Percentiles rank a stretch among this genome's conserved stretches.
Evolutionary conservation across 1,140 invertebrate species (phyloP).

Genomic region (Drosophila auraria): DNA sequence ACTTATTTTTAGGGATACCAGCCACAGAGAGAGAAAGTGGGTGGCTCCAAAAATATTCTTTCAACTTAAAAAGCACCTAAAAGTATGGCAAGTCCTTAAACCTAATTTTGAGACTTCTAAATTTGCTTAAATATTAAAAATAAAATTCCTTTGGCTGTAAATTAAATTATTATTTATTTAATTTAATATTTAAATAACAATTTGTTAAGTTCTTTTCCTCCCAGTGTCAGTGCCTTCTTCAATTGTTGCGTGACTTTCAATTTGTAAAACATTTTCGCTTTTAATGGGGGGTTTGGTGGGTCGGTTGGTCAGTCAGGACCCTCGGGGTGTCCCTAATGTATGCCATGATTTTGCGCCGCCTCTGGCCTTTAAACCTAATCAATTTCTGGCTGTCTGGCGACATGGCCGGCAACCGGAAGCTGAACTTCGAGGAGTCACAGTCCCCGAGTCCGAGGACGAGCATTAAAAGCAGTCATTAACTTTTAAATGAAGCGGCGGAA

Average conservation of each 20-base stretch:
- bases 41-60: neutral
- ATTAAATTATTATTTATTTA: neutral
- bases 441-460: neutral
- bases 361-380: constrained; percentile 67
- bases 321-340: constrained; percentile 56
- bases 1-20: constrained; percentile 3
- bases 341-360: constrained; percentile 64
- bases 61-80: too few species aligned
- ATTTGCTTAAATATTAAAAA: neutral
- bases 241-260: constrained; percentile 83
- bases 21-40: neutral
- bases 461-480: constrained; percentile 83
- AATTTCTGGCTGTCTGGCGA: constrained; percentile 75
- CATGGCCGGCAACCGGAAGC: constrained; percentile 56
- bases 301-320: neutral
- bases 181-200: too few species aligned
- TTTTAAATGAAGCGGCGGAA: constrained; percentile 83
- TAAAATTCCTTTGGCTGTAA: neutral
- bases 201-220: neutral
- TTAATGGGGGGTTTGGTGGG: constrained; percentile 33
- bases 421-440: constrained; percentile 33
- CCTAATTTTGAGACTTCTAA: too few species aligned
- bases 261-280: constrained; percentile 65
- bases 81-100: too few species aligned
- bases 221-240: constrained; percentile 14